These are phyloP conservation scores for Phenganax stokvisi DNA, from an alignment of 92 coral and sea anemone species.

Conservation along the genomic window DNA sequence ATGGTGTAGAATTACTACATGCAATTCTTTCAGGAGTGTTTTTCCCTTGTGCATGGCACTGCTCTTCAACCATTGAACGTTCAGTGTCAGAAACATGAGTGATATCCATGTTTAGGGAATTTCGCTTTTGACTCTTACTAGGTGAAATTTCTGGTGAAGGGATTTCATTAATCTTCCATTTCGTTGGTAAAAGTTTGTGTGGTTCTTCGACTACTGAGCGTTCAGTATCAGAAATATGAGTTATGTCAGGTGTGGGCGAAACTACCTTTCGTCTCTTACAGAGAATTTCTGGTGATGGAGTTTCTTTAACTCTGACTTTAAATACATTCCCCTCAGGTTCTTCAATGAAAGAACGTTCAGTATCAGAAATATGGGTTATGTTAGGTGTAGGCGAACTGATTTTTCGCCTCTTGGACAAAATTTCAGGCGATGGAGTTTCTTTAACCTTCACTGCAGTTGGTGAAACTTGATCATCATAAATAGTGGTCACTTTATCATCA, in stretches of 20 bases:
- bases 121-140: slow-evolving; percentile 9
- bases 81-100: slow-evolving; percentile 2
- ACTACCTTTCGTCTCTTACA: slow-evolving; percentile 25
- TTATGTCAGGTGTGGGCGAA: background rate
- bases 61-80: background rate
- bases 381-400: background rate
- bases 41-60: background rate
- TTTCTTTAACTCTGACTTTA: background rate
- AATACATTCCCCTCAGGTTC: too few relatives aligned
- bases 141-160: slow-evolving; percentile 20
- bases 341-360: background rate
- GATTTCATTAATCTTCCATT: background rate
- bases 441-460: background rate
- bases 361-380: background rate
- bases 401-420: slow-evolving; percentile 14
- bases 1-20: background rate
- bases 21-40: background rate
- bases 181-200: too few relatives aligned
- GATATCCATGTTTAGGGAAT: background rate
- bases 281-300: slow-evolving; percentile 16
- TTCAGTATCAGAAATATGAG: background rate
- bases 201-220: background rate
- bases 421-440: slow-evolving; percentile 20
- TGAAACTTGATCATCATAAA: background rate
- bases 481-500: background rate